A percentile compares a stretch with the other conserved stretches of the same genome.
Conservation (phyloP, 1,140 invertebrate species). For the Ylistrum balloti region DNA sequence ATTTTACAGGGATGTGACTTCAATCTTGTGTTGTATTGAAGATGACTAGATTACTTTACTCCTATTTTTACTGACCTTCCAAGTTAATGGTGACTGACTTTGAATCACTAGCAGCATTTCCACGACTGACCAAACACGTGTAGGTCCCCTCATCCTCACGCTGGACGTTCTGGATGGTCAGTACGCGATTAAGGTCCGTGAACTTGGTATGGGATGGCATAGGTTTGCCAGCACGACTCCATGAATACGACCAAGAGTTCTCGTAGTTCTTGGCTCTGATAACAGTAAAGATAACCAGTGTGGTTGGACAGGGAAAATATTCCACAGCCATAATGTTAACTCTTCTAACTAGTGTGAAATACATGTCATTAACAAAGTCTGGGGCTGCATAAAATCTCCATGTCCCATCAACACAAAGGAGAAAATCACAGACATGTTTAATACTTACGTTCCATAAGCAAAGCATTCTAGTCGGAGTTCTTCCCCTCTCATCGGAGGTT, state of each 20-base stretch:
- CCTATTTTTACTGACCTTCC: constrained; percentile 57
- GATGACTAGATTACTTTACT: no score
- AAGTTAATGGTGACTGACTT: constrained; percentile 61
- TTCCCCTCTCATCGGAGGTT: constrained; percentile 94
- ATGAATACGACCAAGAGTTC: constrained; percentile 62
- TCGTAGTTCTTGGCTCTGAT: constrained; percentile 48
- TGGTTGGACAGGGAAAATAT: no score
- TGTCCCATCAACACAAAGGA: no score
- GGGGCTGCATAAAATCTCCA: no score
- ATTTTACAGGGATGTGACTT: no score
- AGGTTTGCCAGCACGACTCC: constrained; percentile 77
- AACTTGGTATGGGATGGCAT: constrained; percentile 88
- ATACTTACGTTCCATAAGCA: constrained; percentile 96
- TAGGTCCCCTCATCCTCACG: constrained; percentile 97
- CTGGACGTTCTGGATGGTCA: constrained; percentile 92
- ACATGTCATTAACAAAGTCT: no score
- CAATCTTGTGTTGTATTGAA: no score
- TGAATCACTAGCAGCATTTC: constrained; percentile 44
- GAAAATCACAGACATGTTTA: no score
- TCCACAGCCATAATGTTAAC: no score
- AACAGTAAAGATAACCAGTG: not conserved
- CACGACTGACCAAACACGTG: constrained; percentile 91
- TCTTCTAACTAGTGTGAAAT: no score
- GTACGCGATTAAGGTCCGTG: constrained; percentile 91
- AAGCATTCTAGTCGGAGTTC: constrained; percentile 96